Evolutionary conservation across 2,888 invertebrate genomes (phyloP), one percentile per base, ranked within the genome.

Genomic region (Acheta domesticus): DNA sequence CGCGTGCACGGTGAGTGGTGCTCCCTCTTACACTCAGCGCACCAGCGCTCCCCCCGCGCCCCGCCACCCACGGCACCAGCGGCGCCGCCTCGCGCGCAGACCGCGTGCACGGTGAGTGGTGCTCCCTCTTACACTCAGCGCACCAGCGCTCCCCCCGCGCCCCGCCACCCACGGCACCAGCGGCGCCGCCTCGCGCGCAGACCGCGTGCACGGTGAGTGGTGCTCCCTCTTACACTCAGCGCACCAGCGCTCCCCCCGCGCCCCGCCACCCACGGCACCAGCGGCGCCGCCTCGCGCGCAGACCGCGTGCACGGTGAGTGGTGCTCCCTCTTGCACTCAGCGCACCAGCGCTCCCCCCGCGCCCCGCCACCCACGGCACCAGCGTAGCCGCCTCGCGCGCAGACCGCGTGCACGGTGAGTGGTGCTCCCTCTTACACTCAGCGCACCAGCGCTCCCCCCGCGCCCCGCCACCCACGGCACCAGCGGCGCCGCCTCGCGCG

Each of bases 191-290:
- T 93, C 94, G 83, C 89, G 94, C 81, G 93, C 93, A 3, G 93
- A 93, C 86, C 88, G 93, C 82, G 93, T 93, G 94, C 81, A 94
- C 86, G 93, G 94, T 88, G 87, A 85, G 79, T 73, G 23, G 62
- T 23, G 23, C 23, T 23, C 23, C 23, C 23, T 23, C 23, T 3
- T 2, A 23, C 23, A 23, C 23, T 2, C 23, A 23, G 92, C 85
- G 93, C 93, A 78, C 93, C 94, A 83, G 93, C 93, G 77, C 87
- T 93, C 83, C 93, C 94, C 86, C 94, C 94, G n/a, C n/a, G n/a
- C n/a, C n/a, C n/a, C n/a, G n/a, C n/a, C n/a, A n/a, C n/a, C n/a
- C n/a, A n/a, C n/a, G n/a, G n/a, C n/a, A n/a, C n/a, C n/a, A n/a
- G n/a, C n/a, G n/a, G n/a, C n/a, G n/a, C n/a, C n/a, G n/a, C n/a